Conservation (phyloP, 2,888 invertebrate species). For the Augiades crinisus region DNA sequence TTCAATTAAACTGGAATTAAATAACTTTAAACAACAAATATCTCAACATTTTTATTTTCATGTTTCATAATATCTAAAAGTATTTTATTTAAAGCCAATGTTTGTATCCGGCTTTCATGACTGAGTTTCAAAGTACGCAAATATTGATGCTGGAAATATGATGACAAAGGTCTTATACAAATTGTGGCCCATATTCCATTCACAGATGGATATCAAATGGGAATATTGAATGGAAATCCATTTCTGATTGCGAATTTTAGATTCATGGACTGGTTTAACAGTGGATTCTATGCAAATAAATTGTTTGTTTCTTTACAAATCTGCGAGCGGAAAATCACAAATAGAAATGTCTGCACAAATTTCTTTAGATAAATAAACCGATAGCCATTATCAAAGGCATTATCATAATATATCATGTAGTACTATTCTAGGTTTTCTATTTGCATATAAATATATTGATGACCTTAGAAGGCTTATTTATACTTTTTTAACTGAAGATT, state of each 20-base stretch:
- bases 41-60: no score
- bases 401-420: no score
- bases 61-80: background rate
- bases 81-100: conserved; percentile 2
- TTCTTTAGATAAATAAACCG: no score
- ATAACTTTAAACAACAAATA: no score
- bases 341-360: no score
- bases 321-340: background rate
- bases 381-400: no score
- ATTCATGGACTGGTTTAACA: conserved; percentile 4
- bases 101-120: conserved; percentile 9
- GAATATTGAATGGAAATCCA: conserved; percentile 24
- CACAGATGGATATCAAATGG: conserved; percentile 15
- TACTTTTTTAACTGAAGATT: no score
- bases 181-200: conserved; percentile 24
- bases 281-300: conserved; percentile 4
- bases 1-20: no score
- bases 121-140: conserved; percentile 16
- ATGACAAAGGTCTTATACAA: conserved; percentile 23
- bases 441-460: no score
- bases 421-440: no score
- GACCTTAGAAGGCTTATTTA: no score
- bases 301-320: background rate
- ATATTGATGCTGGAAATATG: conserved; percentile 11
- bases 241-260: conserved; percentile 25